Conservation (phyloP, 2,888 invertebrate genomes). For the Bhutanitis thaidina region DNA sequence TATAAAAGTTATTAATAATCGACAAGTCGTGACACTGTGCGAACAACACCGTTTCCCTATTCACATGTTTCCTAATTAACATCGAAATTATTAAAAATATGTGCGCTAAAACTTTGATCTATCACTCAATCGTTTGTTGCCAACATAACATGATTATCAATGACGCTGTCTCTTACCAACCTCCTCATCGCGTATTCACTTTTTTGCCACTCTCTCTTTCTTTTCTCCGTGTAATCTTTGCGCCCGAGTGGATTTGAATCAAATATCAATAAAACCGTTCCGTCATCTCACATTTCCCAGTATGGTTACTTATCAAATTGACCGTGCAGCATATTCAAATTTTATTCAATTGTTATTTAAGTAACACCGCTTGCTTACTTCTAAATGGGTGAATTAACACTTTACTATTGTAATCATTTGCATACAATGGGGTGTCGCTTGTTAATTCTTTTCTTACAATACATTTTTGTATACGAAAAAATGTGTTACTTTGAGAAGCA, state of each 20-base stretch:
- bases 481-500: neutral
- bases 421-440: conserved; percentile 26
- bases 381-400: conserved; percentile 39
- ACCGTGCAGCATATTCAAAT: conserved; percentile 63
- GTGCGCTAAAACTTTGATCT: conserved; percentile 23
- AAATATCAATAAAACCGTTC: conserved; percentile 47
- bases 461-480: neutral
- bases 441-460: conserved; percentile 9
- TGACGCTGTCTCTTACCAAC: neutral
- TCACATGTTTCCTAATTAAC: conserved; percentile 18
- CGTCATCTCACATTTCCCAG: conserved; percentile 26
- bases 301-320: conserved; percentile 66
- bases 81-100: conserved; percentile 21
- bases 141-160: conserved; percentile 15
- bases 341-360: conserved; percentile 31
- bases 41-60: conserved; percentile 16
- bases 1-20: too few species aligned
- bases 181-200: neutral
- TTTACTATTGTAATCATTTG: conserved; percentile 38
- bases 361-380: conserved; percentile 29
- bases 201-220: neutral
- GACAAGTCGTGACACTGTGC: conserved; percentile 4
- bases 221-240: neutral
- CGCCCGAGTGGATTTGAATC: conserved; percentile 49
- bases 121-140: conserved; percentile 25